These are phyloP conservation scores for Hassar affinis DNA, from an alignment of 2,113 vertebrate genomes.

Conservation along the genomic window DNA sequence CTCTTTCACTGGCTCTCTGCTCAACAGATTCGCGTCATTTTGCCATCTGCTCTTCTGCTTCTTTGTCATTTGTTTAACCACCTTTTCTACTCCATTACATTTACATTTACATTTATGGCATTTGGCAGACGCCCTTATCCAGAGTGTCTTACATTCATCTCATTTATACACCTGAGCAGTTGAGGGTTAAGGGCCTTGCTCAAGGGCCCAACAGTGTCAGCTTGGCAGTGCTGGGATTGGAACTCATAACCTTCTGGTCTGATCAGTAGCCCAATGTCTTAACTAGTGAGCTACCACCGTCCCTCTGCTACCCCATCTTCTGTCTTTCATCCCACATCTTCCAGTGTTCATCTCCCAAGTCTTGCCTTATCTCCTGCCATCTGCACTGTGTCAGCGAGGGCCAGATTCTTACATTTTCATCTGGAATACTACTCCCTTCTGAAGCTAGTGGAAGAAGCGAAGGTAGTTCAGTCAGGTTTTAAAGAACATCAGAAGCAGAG, in stretches of 20 bases:
- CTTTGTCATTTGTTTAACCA: not conserved
- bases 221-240: too few relatives aligned
- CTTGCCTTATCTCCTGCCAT: not conserved
- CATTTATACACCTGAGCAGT: too few relatives aligned
- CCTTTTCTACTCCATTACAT: too few relatives aligned
- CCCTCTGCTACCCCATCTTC: not conserved
- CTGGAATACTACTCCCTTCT: too few relatives aligned
- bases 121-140: too few relatives aligned
- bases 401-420: slow-evolving; percentile 53
- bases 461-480: not conserved
- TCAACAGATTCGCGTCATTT: not conserved
- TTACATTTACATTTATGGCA: too few relatives aligned
- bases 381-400: slow-evolving; percentile 53
- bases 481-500: not conserved
- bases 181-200: too few relatives aligned
- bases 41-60: not conserved
- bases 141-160: too few relatives aligned
- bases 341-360: not conserved
- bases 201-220: too few relatives aligned
- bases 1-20: not conserved
- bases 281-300: too few relatives aligned
- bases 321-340: not conserved
- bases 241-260: too few relatives aligned
- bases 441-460: not conserved
- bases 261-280: too few relatives aligned